Conservation (phyloP, 2,113 vertebrate species). For the Sorex araneus region DNA sequence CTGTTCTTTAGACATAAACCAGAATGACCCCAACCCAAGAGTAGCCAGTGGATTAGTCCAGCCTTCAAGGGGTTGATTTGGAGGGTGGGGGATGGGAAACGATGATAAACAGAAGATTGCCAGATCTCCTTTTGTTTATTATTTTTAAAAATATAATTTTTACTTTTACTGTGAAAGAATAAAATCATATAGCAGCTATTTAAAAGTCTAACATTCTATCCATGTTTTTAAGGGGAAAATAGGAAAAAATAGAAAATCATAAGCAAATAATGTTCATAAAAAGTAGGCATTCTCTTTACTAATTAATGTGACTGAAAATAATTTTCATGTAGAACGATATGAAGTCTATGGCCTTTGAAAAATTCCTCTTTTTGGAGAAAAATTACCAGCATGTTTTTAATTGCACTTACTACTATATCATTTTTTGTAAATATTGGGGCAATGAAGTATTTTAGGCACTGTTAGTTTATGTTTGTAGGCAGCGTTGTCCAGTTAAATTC, state of each 20-base stretch:
- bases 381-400: not conserved
- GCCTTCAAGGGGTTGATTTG: not conserved
- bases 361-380: not conserved
- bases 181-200: not conserved
- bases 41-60: slow-evolving; percentile 28
- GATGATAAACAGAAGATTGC: slow-evolving; percentile 59
- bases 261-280: not conserved
- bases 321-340: not conserved
- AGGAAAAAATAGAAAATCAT: not conserved
- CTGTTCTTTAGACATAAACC: slow-evolving; percentile 59
- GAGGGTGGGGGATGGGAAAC: not conserved
- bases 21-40: slow-evolving; percentile 37
- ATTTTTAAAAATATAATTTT: slow-evolving; percentile 51
- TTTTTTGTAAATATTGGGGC: not conserved
- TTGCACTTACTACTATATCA: not conserved
- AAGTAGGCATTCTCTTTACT: not conserved
- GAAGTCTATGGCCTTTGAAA: not conserved
- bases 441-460: not conserved
- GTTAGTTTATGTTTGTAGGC: not conserved
- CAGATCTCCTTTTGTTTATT: slow-evolving; percentile 59
- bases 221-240: not conserved
- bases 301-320: slow-evolving; percentile 4
- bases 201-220: not conserved
- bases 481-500: not conserved
- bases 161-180: not conserved